Evolutionary conservation across 2,888 invertebrate species (phyloP).

Genomic region (Hetaerina titia): DNA sequence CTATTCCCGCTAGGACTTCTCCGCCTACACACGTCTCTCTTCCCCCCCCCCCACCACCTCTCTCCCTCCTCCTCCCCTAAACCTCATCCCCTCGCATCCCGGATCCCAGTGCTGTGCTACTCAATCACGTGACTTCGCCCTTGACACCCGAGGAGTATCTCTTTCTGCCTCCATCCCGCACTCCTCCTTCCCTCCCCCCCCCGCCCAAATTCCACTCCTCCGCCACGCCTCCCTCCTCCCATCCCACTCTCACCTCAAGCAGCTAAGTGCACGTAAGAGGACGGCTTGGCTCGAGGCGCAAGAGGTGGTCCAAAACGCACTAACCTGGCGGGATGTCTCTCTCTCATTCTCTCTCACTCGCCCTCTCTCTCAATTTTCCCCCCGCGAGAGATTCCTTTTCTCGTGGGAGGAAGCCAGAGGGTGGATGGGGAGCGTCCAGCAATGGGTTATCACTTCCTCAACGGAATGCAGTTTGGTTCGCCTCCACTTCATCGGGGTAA

Average conservation of each 20-base stretch:
- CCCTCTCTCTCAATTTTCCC: background rate
- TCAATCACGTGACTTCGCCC: constrained; percentile 59
- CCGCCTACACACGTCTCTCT: background rate
- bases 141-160: constrained; percentile 28
- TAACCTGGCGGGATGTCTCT: background rate
- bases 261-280: background rate
- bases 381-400: background rate
- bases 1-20: constrained; percentile 54
- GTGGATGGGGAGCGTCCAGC: background rate
- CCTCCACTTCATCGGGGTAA: background rate
- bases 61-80: background rate
- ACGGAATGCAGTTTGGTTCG: background rate
- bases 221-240: too few species aligned
- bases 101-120: constrained; percentile 57
- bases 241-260: background rate
- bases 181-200: background rate
- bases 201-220: too few species aligned
- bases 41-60: background rate
- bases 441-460: background rate
- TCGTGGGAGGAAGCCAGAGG: background rate
- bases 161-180: background rate
- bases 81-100: background rate
- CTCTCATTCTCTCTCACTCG: background rate
- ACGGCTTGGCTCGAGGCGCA: background rate
- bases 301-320: background rate